A percentile compares a stretch with the other conserved stretches of the same genome.
Conservation (phyloP, 1,140 invertebrate species). For the Bombus waltoni region DNA sequence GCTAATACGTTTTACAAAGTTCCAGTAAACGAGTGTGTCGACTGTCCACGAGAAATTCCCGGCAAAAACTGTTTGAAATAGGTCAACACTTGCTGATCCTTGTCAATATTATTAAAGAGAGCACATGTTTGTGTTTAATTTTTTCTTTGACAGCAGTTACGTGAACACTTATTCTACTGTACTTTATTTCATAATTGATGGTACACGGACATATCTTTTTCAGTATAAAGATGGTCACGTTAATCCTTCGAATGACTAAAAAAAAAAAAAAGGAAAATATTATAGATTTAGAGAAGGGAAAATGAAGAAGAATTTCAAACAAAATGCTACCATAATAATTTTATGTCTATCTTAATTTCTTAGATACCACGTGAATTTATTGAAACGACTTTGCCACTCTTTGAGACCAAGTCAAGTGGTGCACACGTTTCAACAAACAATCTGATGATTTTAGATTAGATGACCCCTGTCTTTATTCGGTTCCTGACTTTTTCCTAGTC, state of each 20-base stretch:
- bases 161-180: neutral
- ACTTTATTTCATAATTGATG: neutral
- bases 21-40: neutral
- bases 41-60: neutral
- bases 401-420: constrained; percentile 40
- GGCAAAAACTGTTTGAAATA: neutral
- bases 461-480: neutral
- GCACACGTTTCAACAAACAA: constrained; percentile 35
- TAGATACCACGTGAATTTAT: constrained; percentile 55
- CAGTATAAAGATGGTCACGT: neutral
- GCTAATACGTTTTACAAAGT: neutral
- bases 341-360: constrained; percentile 2
- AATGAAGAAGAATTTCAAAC: neutral
- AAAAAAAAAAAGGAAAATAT: neutral
- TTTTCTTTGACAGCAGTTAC: constrained; percentile 1
- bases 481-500: neutral
- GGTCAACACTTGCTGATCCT: neutral
- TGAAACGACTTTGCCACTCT: constrained; percentile 62
- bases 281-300: neutral
- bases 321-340: neutral
- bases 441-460: neutral
- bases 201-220: neutral
- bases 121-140: neutral
- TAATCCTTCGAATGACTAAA: neutral
- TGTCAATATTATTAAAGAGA: constrained; percentile 14